Base-by-base conservation (phyloP, 2,888 invertebrate species). In the Trissolcus japonicus region DNA sequence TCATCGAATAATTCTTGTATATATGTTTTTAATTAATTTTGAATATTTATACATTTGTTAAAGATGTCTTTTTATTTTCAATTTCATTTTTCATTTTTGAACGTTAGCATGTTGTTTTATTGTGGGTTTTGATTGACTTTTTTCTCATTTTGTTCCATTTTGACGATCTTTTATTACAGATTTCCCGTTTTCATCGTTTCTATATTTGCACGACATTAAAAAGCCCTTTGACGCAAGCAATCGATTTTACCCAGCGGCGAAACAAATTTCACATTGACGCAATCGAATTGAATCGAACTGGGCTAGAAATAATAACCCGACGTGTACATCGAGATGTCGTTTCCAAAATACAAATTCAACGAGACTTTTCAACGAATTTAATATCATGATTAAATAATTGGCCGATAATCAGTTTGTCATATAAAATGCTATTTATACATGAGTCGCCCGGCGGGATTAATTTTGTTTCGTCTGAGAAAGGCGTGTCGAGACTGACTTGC, bases 201-300 rank as follows among this genome's bases (percentile, higher is more conserved):
- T 35, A 35, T 35, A 35, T 35, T 35, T 35, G 35, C 35, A 35
- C 35, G 11, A 11, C 35, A 35, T 35, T 35, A 48, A 60, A 60
- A 60, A 48, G 48, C 19, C 9, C 29, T 60, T 48, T 46, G 57
- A 60, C 59, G 59, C 48, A 46, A 46, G 46, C 21, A 21, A 46
- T 59, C 16, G 21, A 46, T 46, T 60, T 48, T 40, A 35, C 6
- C 19, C 35, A 7, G 7, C 19, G n/a, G 2, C 1, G 13, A 48
- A 46, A 59, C 29, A n/a, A 25, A 48, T 51, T 51, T 61, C 11
- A 19, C 61, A 51, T 61, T 61, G 61, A 61, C 61, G 61, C 51
- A 61, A 25, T 25, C 11, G 16, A 25, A 59, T 41, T 48, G 35
- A 35, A 35, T 35, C 35, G 9, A 35, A 35, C 35, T 35, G 35